Base-by-base conservation (phyloP, 2,113 vertebrate genomes). In the Tyto alba region DNA sequence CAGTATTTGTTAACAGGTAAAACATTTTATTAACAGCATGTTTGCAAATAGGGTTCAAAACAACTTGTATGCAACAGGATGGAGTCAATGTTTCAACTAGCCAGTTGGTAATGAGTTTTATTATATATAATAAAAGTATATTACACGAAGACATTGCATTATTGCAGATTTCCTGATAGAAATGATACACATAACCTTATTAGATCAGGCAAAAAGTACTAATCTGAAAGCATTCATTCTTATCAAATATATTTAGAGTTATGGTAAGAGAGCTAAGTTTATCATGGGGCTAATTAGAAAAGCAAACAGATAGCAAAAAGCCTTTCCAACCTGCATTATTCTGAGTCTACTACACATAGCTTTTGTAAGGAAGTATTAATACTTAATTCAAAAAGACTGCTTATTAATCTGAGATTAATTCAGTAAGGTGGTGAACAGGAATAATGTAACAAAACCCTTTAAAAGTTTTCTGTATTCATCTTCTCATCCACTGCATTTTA, bases 341-440 rank as follows among this genome's bases (percentile, higher is more conserved):
- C 53, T 13, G 32, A 74, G 25, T 71, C 47, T 59, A 30, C 25
- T 43, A 47, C 16, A 32, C 29, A 40, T 1, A 78, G 30, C 8
- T 81, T 77, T 89, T 76, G 21, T 40, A 32, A 89, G 47, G 41
- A 9, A 43, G 16, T 16, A 66, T 59, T 88, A 43, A 56, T 47
- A 59, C 17, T 53, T 81, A 50, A 82, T 53, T 94, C 22, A 16
- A 45, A 92, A 87, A 73, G 14, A 55, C 50, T 45, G 16, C 23
- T 95, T 88, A 79, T 63, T 90, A 53, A 86, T 86, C n/a, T 56
- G 80, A 93, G n/a, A 84, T 68, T 60, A 78, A 75, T 63, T 89
- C 43, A 59, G 34, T 47, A 48, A 23, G 13, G 59, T 45, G 45
- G 41, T 62, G 29, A 75, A 82, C 12, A 67, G 32, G 34, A 90